Evolutionary conservation across 2,797 vertebrate genomes (phyloP).

Genomic region (Heterohyrax brucei): DNA sequence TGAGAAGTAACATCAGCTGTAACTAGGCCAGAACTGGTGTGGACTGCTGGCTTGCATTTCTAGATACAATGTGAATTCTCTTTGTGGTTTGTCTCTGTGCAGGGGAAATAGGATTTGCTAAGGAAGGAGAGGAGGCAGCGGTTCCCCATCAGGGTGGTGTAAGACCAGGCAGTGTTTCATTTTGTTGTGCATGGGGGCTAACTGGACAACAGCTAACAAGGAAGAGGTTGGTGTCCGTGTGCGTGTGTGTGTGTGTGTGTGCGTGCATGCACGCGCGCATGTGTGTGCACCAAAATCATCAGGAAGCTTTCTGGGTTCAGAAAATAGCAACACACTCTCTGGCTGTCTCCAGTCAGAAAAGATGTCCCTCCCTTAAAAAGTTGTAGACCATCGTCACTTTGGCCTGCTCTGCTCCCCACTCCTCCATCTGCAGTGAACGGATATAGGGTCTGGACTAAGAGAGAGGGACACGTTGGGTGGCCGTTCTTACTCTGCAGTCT

Average conservation of each 20-base stretch:
- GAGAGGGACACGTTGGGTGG: not conserved
- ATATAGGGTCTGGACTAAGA: not conserved
- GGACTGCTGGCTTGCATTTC: conserved; percentile 38
- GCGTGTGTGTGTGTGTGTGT: not conserved
- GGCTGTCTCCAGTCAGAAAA: not conserved
- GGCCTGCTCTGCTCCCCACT: not conserved
- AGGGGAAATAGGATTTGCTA: conserved; percentile 32
- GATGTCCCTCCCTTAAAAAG: not conserved
- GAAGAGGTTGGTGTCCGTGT: not conserved
- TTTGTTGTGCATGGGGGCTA: not conserved
- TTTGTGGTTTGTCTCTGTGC: conserved; percentile 56
- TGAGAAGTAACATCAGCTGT: not conserved
- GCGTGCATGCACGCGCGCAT: not conserved
- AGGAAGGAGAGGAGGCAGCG: not conserved
- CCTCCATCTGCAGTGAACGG: not conserved
- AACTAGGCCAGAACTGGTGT: conserved; percentile 20
- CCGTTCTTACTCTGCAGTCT: not conserved
- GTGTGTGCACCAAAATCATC: not conserved
- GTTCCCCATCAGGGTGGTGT: not conserved
- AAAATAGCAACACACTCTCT: not conserved
- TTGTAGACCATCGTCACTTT: not conserved
- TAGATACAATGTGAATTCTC: not conserved
- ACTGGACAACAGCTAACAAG: not conserved
- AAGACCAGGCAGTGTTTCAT: not conserved
- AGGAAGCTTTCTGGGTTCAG: not conserved